Percentiles rank a stretch among this genome's conserved stretches.
These are phyloP conservation scores for Clusia tigrina DNA, from an alignment of 2,888 invertebrate genomes.

Conservation along the genomic window DNA sequence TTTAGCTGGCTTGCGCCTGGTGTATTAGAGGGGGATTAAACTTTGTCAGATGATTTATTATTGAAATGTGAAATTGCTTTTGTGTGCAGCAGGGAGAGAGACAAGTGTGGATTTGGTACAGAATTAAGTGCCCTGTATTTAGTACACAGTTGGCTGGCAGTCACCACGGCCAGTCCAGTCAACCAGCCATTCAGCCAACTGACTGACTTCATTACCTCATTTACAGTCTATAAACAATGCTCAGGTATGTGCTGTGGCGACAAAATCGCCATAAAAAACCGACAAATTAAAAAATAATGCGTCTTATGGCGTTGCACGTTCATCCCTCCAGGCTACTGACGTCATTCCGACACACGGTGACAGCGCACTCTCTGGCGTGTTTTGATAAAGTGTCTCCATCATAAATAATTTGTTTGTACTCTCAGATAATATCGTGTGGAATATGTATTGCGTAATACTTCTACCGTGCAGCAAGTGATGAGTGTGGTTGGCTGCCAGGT, in stretches of 20 bases:
- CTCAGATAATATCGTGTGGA: neutral
- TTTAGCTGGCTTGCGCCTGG: constrained; percentile 30
- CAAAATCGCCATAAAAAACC: constrained; percentile 36
- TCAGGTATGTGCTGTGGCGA: constrained; percentile 27
- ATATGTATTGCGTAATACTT: neutral
- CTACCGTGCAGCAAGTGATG: too few species aligned
- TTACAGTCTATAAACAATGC: neutral
- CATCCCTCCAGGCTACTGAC: neutral
- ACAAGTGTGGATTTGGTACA: neutral
- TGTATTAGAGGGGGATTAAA: constrained; percentile 45
- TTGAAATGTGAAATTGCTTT: constrained; percentile 22
- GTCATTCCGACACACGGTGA: neutral
- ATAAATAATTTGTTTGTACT: constrained; percentile 19
- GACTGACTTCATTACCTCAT: neutral
- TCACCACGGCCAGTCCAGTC: neutral
- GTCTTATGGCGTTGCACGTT: neutral
- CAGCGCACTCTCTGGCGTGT: neutral
- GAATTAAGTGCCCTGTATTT: neutral
- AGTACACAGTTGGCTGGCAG: neutral
- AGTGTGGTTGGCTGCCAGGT: too few species aligned
- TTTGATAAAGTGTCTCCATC: constrained; percentile 18
- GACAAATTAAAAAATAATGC: constrained; percentile 16
- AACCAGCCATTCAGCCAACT: too few species aligned
- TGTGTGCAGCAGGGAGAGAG: neutral
- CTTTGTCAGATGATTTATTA: constrained; percentile 55